Evolutionary conservation across 2,888 invertebrate genomes (phyloP), one percentile per base, ranked within the genome.

Genomic region (Caenorhabditis sp.): DNA sequence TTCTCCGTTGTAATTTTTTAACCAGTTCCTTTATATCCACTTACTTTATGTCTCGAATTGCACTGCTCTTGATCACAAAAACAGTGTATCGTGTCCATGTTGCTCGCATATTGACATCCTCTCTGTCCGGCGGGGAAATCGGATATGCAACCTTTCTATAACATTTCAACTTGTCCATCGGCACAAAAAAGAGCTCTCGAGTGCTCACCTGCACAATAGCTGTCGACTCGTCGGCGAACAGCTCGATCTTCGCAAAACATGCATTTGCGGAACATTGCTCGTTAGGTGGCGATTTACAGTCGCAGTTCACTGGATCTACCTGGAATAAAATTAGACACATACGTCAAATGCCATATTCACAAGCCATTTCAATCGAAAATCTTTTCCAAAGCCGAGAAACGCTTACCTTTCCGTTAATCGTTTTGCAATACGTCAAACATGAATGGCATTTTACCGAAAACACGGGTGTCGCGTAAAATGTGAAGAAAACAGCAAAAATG

Each of bases 41-140:
- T 60, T 32, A 89, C 90, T 67, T 88, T 74, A 24, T 78, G 76
- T 69, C 85, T 85, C 22, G 85, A 88, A 80, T 90, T 90, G 83
- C 90, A 90, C 53, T 86, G 67, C 13, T 90, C 86, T 13, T 88
- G 88, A 26, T 81, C 80, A 56, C 91, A 91, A 65, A 88, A 91
- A 72, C 91, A 91, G 69, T 91, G 89, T 22, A 90, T 83, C 22
- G 90, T 88, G 50, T 91, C 90, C 22, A 86, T 81, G 51, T 89
- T 89, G 78, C 89, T 89, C 28, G 90, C 89, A 76, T 90, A 89
- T 64, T 90, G 89, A 83, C 91, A 91, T 5, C 91, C 91, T 35
- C 69, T 69, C 53, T 84, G 72, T 24, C 90, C 90, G 22, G 85
- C 84, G 4, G 89, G 89, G 55, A 89, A 77, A 60, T 89, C 87